Evolutionary conservation across 2,797 vertebrate species (phyloP).

Genomic region (Arrhamphus sclerolepis): DNA sequence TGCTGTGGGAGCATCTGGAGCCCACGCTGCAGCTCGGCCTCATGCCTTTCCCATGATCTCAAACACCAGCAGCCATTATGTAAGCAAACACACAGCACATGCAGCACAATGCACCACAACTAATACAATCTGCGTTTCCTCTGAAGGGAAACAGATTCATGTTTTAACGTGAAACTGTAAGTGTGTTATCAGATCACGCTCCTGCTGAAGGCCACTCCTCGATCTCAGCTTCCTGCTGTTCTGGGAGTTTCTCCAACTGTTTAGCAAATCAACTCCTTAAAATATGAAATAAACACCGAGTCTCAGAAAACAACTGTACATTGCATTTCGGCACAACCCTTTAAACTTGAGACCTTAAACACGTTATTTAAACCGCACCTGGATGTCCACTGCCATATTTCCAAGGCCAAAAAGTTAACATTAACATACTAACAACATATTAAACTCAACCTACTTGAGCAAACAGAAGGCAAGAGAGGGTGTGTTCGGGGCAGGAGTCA

Average conservation of each 20-base stretch:
- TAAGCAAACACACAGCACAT: conserved; percentile 31
- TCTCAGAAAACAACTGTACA: too few species aligned
- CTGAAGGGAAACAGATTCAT: neutral
- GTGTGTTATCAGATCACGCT: conserved; percentile 13
- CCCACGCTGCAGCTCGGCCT: conserved; percentile 56
- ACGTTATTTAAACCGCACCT: too few species aligned
- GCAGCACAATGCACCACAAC: conserved; percentile 12
- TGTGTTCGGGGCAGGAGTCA: too few species aligned
- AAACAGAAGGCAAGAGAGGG: too few species aligned
- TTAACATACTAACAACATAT: too few species aligned
- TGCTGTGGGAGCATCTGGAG: conserved; percentile 70
- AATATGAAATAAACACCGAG: too few species aligned
- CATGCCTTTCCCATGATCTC: conserved; percentile 80
- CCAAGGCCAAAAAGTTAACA: too few species aligned
- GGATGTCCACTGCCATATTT: too few species aligned
- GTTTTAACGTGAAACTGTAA: conserved; percentile 13
- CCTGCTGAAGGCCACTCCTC: conserved; percentile 23
- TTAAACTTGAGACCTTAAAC: too few species aligned
- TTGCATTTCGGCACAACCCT: too few species aligned
- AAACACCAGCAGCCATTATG: conserved; percentile 72
- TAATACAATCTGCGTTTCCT: neutral
- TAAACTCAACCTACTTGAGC: too few species aligned
- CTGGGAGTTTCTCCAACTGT: conserved; percentile 12
- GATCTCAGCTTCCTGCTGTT: conserved; percentile 37
- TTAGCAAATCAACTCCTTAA: too few species aligned